Evolutionary conservation across 2,113 vertebrate genomes (phyloP).

Genomic region (Ictalurus furcatus): DNA sequence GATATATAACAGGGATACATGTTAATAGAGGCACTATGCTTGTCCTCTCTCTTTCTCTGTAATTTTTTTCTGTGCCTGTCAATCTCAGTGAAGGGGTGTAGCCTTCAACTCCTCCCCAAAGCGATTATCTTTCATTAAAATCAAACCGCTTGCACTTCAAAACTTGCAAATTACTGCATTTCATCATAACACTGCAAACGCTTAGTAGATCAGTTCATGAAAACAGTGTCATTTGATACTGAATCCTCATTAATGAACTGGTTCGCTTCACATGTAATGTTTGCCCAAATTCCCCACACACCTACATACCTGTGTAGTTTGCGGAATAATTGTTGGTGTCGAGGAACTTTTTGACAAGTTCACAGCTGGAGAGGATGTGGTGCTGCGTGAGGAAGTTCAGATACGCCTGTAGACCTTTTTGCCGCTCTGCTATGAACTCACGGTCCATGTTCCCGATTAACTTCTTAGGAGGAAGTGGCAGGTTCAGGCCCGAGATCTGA

Average conservation of each 20-base stretch:
- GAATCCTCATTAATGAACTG: background rate
- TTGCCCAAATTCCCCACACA: background rate
- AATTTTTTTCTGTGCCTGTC: background rate
- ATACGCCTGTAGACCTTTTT: conserved; percentile 92
- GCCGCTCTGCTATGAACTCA: conserved; percentile 94
- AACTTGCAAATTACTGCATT: background rate
- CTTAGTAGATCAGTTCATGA: background rate
- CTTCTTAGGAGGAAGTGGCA: conserved; percentile 96
- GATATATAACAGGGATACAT: background rate
- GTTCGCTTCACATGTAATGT: background rate
- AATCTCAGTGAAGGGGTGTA: background rate
- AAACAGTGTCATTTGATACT: background rate
- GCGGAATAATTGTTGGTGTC: conserved; percentile 93
- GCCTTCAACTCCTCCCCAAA: background rate
- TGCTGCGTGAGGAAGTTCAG: conserved; percentile 92
- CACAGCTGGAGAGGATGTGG: conserved; percentile 85
- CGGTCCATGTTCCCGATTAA: conserved; percentile 96
- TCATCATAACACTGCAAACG: background rate
- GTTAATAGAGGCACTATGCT: background rate
- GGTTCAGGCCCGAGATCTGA: conserved; percentile 86
- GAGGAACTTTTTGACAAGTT: conserved; percentile 91
- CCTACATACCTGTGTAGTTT: conserved; percentile 67
- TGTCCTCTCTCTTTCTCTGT: background rate
- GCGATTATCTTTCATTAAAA: background rate
- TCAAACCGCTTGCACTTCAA: background rate